These are phyloP conservation scores for Arbacia lixula DNA, from an alignment of 53 echinoderm and acorn worm genomes.

Conservation along the genomic window DNA sequence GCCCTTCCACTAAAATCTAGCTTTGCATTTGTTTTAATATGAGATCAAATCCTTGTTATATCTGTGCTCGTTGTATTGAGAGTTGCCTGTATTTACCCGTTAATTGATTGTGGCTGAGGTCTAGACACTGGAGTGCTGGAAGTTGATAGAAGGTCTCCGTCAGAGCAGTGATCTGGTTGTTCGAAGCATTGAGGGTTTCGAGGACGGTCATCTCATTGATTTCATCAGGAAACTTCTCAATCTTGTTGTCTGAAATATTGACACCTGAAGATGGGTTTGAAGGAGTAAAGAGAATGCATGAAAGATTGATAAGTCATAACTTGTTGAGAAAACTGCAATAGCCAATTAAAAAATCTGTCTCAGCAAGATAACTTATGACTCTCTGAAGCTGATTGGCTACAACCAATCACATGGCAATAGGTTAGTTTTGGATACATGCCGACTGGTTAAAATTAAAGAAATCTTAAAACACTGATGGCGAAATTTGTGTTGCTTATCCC, in stretches of 20 bases:
- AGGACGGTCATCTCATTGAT: conserved; percentile 47
- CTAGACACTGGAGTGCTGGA: conserved; percentile 41
- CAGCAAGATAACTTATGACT: too few relatives aligned
- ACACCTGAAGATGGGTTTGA: conserved; percentile 50
- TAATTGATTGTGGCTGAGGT: conserved; percentile 65
- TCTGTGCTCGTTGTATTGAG: too few relatives aligned
- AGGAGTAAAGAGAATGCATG: too few relatives aligned
- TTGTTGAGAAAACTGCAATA: too few relatives aligned
- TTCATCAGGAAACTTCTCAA: conserved; percentile 59
- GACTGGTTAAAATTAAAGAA: not conserved
- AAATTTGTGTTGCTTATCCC: not conserved
- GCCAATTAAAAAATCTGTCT: too few relatives aligned
- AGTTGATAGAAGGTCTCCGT: conserved; percentile 63
- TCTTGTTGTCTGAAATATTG: conserved; percentile 65
- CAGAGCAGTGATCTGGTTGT: conserved; percentile 54
- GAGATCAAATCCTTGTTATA: too few relatives aligned
- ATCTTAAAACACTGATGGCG: not conserved
- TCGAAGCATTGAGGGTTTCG: conserved; percentile 50
- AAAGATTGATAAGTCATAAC: too few relatives aligned
- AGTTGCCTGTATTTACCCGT: conserved; percentile 56
- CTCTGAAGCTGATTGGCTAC: too few relatives aligned
- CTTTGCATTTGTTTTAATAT: not conserved
- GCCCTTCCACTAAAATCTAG: too few relatives aligned
- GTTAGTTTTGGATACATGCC: too few relatives aligned
- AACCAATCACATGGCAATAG: too few relatives aligned